Evolutionary conservation across 2,113 vertebrate species (phyloP).

Genomic region (Pterocles gutturalis): DNA sequence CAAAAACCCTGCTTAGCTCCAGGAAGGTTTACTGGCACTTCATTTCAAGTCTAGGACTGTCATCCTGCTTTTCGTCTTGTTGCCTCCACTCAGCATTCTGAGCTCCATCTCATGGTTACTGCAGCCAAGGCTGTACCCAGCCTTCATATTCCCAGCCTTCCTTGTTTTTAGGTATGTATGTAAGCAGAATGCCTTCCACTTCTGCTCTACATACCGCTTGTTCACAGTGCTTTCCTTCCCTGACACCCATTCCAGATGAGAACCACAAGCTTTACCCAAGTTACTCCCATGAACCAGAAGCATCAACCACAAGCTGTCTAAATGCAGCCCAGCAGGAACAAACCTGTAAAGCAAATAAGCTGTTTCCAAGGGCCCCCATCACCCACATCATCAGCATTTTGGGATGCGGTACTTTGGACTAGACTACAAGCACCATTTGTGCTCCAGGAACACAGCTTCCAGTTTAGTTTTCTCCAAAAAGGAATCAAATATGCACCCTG

Average conservation of each 20-base stretch:
- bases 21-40: background rate
- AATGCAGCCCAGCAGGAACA: background rate
- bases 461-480: background rate
- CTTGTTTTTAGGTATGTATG: background rate
- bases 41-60: background rate
- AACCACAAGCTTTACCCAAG: background rate
- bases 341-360: background rate
- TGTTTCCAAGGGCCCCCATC: background rate
- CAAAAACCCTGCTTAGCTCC: background rate
- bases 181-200: background rate
- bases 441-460: background rate
- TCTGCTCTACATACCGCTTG: background rate
- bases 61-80: background rate
- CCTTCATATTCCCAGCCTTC: background rate
- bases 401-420: background rate
- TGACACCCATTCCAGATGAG: background rate
- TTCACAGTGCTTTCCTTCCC: rapidly evolving
- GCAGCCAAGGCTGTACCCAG: background rate
- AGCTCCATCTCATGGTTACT: background rate
- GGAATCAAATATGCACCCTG: background rate
- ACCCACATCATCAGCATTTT: background rate
- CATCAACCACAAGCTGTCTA: background rate
- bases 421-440: background rate
- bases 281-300: background rate
- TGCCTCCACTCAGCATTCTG: background rate